Evolutionary conservation across 2,888 invertebrate species (phyloP).

Genomic region (Sinotaia quadrata): DNA sequence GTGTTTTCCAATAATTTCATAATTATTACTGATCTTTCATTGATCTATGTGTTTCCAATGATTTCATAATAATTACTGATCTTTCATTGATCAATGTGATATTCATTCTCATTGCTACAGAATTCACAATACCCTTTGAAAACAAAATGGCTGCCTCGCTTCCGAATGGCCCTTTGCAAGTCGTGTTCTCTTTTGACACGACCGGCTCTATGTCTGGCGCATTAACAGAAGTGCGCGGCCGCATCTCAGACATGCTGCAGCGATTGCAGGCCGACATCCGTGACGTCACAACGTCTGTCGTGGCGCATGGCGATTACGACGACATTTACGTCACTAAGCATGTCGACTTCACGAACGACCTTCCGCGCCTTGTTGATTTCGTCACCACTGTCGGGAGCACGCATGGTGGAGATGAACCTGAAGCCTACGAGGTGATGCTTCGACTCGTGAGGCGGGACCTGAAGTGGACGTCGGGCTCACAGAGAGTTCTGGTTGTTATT

Average conservation of each 20-base stretch:
- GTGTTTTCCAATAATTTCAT: no score
- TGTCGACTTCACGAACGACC: conserved; percentile 53
- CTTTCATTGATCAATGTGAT: no score
- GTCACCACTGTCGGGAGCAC: conserved; percentile 54
- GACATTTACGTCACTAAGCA: conserved; percentile 62
- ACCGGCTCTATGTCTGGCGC: conserved; percentile 34
- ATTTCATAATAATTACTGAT: no score
- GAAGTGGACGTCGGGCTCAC: conserved; percentile 59
- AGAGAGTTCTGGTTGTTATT: conserved; percentile 63
- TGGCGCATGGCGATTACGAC: conserved; percentile 70
- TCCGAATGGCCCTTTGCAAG: conserved; percentile 34
- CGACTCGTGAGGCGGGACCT: conserved; percentile 52
- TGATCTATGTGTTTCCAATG: no score
- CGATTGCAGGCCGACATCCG: conserved; percentile 66
- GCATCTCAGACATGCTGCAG: conserved; percentile 62
- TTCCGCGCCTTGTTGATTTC: conserved; percentile 49
- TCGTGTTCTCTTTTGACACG: conserved; percentile 37
- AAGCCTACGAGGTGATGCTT: conserved; percentile 67
- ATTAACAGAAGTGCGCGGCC: conserved; percentile 58
- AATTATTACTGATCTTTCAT: no score
- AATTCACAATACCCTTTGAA: no score
- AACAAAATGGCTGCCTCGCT: conserved; percentile 24
- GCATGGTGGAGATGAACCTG: conserved; percentile 64
- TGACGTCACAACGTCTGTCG: conserved; percentile 58
- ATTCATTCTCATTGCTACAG: no score